Evolutionary conservation across 2,888 invertebrate species (phyloP), one percentile per base, ranked within the genome.

Genomic region (Therioaphis trifolii): DNA sequence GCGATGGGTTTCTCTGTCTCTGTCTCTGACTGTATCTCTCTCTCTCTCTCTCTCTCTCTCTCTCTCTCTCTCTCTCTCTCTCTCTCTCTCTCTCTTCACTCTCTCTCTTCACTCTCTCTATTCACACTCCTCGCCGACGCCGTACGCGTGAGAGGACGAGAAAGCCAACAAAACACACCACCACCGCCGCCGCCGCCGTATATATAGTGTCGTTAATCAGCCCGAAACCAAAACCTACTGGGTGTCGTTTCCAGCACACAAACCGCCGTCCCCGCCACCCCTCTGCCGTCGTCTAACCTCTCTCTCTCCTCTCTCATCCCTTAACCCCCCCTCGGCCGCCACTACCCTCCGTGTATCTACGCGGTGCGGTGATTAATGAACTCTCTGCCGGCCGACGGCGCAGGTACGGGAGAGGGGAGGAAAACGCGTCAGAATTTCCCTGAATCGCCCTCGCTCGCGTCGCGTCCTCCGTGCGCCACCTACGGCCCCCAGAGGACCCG

Each of bases 231-330:
- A 74, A 82, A 82, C 74, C 72, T 82, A 82, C 82, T 71, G 82
- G 72, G 82, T 82, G 82, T 82, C 82, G 82, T 74, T 82, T 82
- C 82, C 72, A 74, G 82, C 24, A 74, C 72, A 52, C 72, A 52
- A 72, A 82, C 63, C 61, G 82, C 35, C 63, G 63, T 29, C 61
- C 46, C 61, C 7, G 4, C 35, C 4, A 5, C 35, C 7, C 35
- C 4, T 35, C 35, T 35, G 4, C 4, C 7, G 4, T 35, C 35
- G 35, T 35, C 35, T 35, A 3, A 7, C 7, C 35, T 35, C 35
- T 7, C 35, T 7, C 7, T 35, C 35, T 7, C 35, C 35, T 35
- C 35, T 35, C 35, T 35, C 35, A 3, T 35, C 35, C 7, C 35
- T 35, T 35, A 5, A 5, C 7, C 35, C 35, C 35, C 35, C 7